phyloP scores from a whole-genome alignment of 2,888 invertebrate genomes.

The Esperia sulphurella region DNA sequence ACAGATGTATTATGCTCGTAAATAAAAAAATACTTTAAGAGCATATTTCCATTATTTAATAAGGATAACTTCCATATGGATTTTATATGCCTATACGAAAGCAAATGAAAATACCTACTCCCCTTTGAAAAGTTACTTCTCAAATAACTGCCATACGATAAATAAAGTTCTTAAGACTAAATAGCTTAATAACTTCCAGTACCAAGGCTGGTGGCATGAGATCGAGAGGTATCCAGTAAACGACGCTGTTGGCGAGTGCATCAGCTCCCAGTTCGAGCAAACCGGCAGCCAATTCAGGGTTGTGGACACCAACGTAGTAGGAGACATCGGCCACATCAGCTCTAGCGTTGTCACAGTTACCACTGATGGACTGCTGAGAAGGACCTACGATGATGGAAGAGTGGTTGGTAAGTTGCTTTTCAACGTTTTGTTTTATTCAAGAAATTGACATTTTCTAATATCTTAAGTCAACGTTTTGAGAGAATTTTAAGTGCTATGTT shows the following conservation, averaged over 20 bases:
- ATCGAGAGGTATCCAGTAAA: constrained; percentile 52
- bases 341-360: constrained; percentile 34
- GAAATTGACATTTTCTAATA: too few species aligned
- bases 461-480: too few species aligned
- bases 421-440: neutral
- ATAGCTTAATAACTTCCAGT: constrained; percentile 33
- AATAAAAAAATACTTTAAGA: too few species aligned
- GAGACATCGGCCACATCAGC: constrained; percentile 24
- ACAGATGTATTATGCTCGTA: too few species aligned
- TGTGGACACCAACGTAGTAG: constrained; percentile 42
- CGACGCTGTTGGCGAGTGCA: constrained; percentile 38
- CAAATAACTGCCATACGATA: too few species aligned
- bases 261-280: constrained; percentile 42
- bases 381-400: constrained; percentile 19
- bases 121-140: too few species aligned
- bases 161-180: too few species aligned
- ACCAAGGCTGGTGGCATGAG: constrained; percentile 63
- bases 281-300: constrained; percentile 33
- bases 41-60: too few species aligned
- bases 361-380: constrained; percentile 40
- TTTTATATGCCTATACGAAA: too few species aligned
- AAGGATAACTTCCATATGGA: too few species aligned
- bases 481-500: too few species aligned
- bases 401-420: constrained; percentile 1
- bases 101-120: too few species aligned